phyloP scores from a whole-genome alignment of 2,888 invertebrate genomes.

The Onchidella celtica region DNA sequence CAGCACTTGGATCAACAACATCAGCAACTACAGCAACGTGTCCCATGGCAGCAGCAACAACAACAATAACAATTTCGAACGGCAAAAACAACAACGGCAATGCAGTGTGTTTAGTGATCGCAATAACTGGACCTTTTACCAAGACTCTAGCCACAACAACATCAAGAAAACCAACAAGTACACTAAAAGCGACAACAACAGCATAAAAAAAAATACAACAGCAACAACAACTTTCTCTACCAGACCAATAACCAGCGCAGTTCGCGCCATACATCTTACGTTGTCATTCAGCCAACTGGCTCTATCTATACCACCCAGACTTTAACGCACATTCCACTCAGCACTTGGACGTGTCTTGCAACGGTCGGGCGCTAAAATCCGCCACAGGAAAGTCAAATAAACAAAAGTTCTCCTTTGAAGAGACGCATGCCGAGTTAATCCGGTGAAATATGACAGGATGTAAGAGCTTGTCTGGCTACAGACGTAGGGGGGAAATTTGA shows the following conservation, averaged over 20 bases:
- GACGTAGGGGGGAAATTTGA: no score
- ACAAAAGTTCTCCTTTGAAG: neutral
- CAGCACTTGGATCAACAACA: no score
- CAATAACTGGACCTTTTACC: no score
- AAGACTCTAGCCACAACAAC: no score
- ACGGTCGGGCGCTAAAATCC: neutral
- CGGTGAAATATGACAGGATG: no score
- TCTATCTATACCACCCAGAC: neutral
- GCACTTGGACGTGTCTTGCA: neutral
- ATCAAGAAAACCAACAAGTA: neutral
- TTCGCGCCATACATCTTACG: neutral
- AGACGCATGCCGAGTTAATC: no score
- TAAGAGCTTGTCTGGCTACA: no score
- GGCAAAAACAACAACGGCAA: neutral
- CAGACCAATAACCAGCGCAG: neutral
- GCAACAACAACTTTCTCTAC: neutral
- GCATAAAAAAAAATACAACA: neutral
- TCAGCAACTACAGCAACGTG: neutral
- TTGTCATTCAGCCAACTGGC: neutral
- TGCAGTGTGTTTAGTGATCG: neutral
- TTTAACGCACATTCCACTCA: neutral
- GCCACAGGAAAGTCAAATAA: neutral
- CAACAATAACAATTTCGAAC: neutral
- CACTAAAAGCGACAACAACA: neutral
- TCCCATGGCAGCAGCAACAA: neutral